A percentile compares a stretch with the other conserved stretches of the same genome.
These are phyloP conservation scores for Alviniconcha marisindica DNA, from an alignment of 1,140 invertebrate genomes.

Conservation along the genomic window DNA sequence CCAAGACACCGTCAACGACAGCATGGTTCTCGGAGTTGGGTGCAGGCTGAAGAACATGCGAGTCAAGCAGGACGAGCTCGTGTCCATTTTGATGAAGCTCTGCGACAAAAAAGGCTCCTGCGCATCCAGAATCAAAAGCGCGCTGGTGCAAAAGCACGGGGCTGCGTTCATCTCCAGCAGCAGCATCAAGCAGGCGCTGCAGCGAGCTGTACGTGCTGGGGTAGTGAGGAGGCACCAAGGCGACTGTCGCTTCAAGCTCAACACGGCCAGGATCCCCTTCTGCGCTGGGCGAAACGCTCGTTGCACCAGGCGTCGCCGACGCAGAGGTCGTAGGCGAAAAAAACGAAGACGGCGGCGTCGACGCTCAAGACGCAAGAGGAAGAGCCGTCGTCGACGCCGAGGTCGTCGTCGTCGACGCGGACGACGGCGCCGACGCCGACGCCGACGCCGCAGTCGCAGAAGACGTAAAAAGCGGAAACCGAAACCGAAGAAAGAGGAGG, in stretches of 20 bases:
- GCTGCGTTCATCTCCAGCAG: neutral
- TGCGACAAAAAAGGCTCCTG: neutral
- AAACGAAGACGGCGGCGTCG: neutral
- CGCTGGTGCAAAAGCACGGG: neutral
- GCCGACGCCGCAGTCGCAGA: neutral
- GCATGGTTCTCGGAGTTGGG: neutral
- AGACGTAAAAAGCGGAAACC: neutral
- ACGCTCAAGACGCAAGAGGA: neutral
- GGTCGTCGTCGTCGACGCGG: neutral
- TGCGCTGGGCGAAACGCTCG: too few species aligned
- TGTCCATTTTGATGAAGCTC: neutral
- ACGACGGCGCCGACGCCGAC: neutral
- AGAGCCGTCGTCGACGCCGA: neutral
- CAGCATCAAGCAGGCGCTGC: neutral
- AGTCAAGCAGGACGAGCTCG: neutral
- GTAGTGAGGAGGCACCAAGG: neutral
- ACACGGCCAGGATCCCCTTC: neutral
- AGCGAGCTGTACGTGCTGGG: neutral
- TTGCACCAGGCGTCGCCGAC: too few species aligned
- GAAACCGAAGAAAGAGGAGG: neutral
- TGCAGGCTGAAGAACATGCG: neutral
- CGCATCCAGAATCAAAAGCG: neutral
- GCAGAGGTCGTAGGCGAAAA: neutral
- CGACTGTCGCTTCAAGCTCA: neutral
- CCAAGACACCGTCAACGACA: too few species aligned